Percentiles rank a stretch among this genome's conserved stretches.
phyloP scores from a whole-genome alignment of 2,113 vertebrate species.

The Anhinga anhinga region DNA sequence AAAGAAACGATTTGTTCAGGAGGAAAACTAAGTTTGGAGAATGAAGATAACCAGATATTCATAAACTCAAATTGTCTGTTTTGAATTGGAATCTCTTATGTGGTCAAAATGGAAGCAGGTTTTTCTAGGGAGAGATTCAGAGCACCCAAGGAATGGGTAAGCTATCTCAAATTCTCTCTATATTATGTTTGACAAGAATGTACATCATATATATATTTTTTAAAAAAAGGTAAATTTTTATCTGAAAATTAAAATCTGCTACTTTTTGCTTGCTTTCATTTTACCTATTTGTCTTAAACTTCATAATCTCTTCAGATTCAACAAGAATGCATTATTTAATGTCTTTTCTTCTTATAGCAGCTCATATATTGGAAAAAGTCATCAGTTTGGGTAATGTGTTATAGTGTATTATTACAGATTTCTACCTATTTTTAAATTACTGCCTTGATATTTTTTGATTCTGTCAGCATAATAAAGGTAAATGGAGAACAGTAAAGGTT shows the following conservation, averaged over 20 bases:
- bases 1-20: not conserved
- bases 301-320: not conserved
- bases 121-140: not conserved
- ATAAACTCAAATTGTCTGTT: not conserved
- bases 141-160: not conserved
- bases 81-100: not conserved
- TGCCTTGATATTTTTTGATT: not conserved
- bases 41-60: not conserved
- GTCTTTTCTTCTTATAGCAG: not conserved
- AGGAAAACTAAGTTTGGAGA: not conserved
- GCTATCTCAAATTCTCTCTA: not conserved
- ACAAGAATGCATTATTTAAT: not conserved
- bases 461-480: not conserved
- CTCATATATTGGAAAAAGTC: not conserved
- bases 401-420: not conserved
- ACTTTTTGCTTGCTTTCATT: not conserved
- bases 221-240: not conserved
- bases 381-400: not conserved
- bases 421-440: not conserved
- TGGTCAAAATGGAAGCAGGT: not conserved
- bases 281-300: not conserved
- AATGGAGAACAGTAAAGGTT: not conserved
- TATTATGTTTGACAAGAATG: not conserved
- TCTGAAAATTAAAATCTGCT: not conserved
- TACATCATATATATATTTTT: not conserved